Evolutionary conservation across 2,113 vertebrate species (phyloP).

Genomic region (Choloepus hoffmanni): DNA sequence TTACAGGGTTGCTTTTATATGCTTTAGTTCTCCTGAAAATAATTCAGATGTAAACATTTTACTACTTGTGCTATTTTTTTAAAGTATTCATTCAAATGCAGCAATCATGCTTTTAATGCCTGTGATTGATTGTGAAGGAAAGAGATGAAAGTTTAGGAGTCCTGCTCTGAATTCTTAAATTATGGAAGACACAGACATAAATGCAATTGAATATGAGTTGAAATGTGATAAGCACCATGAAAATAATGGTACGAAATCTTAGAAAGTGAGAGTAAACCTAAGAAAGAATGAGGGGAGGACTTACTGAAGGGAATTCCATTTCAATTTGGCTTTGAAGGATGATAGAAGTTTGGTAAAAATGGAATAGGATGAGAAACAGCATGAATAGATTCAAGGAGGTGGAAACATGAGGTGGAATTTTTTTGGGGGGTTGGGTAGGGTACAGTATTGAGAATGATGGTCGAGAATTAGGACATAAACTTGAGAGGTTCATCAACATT

Average conservation of each 20-base stretch:
- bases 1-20: background rate
- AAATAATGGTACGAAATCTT: background rate
- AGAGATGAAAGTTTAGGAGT: conserved; percentile 19
- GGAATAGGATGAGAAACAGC: background rate
- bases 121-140: background rate
- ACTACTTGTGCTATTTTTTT: background rate
- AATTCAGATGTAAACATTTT: background rate
- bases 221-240: background rate
- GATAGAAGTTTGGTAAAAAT: conserved; percentile 26
- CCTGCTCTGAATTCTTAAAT: conserved; percentile 20
- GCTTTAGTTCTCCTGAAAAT: conserved; percentile 32
- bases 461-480: background rate
- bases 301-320: background rate
- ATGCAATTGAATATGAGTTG: conserved; percentile 10
- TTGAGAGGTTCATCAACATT: background rate
- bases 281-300: background rate
- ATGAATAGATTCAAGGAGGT: background rate
- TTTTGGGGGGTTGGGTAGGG: background rate
- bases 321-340: conserved; percentile 21
- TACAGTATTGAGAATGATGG: conserved; percentile 5
- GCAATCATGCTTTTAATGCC: background rate
- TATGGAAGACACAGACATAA: background rate
- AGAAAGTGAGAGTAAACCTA: background rate
- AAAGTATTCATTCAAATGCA: background rate
- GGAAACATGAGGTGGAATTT: no score